phyloP scores from a whole-genome alignment of 2,113 vertebrate species.

The Galemys pyrenaicus region DNA sequence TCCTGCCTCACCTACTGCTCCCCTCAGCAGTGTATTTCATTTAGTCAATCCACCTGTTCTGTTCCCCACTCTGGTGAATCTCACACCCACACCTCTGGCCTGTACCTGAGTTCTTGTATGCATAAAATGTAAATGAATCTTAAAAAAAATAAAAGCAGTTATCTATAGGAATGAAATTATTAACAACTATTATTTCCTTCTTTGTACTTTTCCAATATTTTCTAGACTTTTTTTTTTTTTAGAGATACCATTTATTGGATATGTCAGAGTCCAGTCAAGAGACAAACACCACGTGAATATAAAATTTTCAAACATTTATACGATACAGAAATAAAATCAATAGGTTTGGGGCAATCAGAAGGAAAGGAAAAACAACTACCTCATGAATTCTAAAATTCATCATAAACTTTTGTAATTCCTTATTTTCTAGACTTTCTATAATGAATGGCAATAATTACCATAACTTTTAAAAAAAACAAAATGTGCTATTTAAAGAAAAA shows the following conservation, averaged over 20 bases:
- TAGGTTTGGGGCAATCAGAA: neutral
- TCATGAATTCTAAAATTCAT: neutral
- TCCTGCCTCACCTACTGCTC: no score
- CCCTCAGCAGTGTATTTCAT: no score
- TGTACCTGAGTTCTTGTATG: no score
- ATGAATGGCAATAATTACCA: neutral
- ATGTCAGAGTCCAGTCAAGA: neutral
- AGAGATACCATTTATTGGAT: neutral
- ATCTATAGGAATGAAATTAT: neutral
- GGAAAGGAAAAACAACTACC: neutral
- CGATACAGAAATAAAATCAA: neutral
- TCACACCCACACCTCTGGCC: no score
- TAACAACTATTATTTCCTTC: slow-evolving; percentile 3
- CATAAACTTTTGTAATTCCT: neutral
- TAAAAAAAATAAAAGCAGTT: no score
- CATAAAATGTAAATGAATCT: no score
- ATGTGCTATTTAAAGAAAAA: neutral
- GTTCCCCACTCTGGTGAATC: no score
- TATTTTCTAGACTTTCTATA: neutral
- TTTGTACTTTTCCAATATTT: neutral
- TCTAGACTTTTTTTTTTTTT: no score
- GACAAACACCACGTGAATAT: neutral
- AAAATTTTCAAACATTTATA: neutral
- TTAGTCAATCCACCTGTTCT: no score
- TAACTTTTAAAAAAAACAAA: neutral